Evolutionary conservation across 2,113 vertebrate species (phyloP), one percentile per base, ranked within the genome.

Genomic region (Urocitellus parryii): DNA sequence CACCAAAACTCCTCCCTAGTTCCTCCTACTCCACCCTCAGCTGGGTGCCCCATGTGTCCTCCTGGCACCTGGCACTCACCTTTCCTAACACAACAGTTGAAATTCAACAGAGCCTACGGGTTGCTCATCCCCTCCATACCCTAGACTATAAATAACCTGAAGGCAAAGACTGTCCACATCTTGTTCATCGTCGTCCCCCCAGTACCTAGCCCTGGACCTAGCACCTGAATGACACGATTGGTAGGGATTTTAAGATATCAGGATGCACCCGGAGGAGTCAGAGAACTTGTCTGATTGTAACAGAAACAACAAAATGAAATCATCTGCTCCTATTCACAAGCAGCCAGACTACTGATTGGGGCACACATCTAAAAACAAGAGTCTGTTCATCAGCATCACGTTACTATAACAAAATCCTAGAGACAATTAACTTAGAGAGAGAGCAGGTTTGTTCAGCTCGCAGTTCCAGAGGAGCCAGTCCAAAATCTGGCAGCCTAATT

Each of bases 221-320:
- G 32, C 70, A 86, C 65, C 73, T 0, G 27, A 61, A 39, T 22
- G 16, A 25, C 17, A 88, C 11, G 20, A 77, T 0, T 5, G 25
- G 61, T 5, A n/a, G 1, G 37, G n/a, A 14, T 17, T 42, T 76
- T 27, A 67, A 32, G 37, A n/a, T 4, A n/a, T 32, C 79, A 42
- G 7, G 45, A 81, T 4, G 8, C 11, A 16, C 20, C 9, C 5
- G 10, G 34, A 83, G 80, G 61, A 45, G 22, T 29, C 70, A 48
- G 37, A 8, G 61, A 39, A 32, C 56, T 24, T 79, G 70, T 83
- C 56, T 48, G 87, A 86, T n/a, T 68, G 5, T 27, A 76, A 51
- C 1, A 91, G 45, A 93, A 25, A 61, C 22, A 48, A 42, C 32
- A 58, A 58, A 81, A 94, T 8, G 13, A 45, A 95, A 89, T 29